Base-by-base conservation (phyloP, 2,797 vertebrate species). In the Phataginus tricuspis region DNA sequence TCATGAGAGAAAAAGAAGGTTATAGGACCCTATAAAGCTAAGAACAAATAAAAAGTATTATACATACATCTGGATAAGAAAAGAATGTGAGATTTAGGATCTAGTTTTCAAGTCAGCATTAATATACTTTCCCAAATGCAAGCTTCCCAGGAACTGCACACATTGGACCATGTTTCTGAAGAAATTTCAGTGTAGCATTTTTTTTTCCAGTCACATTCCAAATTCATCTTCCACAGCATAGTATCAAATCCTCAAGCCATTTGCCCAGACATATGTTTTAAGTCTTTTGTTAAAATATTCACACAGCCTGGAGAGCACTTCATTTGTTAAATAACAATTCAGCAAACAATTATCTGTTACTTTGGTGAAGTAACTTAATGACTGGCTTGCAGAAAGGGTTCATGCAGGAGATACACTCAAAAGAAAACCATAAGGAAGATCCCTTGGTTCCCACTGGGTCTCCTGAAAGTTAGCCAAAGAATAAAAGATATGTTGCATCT, bases 21-120 rank as follows among this genome's bases (percentile, higher is more conserved):
- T 84, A 79, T 84, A 84, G 71, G 95, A 82, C 2, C 12, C 25
- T 79, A 49, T 85, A 93, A 90, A 90, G 9, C 66, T 78, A 91
- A 90, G 61, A 77, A 42, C 66, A 92, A 92, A 91, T 63, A 53
- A 90, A 94, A 92, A 78, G 8, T 25, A 42, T 69, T 87, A 4
- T 92, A 92, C 95, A 85, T 72, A 69, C 63, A 85, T 91, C 61
- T 91, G 74, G 57, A 72, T 87, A 68, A 69, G n/a, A 57, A 87
- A 75, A 53, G 8, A 82, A 82, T 69, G 25, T 85, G 72, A 95
- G 37, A 86, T 61, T 91, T 83, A 78, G 37, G 63, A 55, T 71
- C n/a, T 31, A 53, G 37, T n/a, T 91, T 94, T 87, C 55, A 92
- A 95, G 29, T 57, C 23, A 84, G n/a, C 16, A 82, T 75, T 85